Evolutionary conservation across 2,888 invertebrate genomes (phyloP).

Genomic region (Meloe dianella): DNA sequence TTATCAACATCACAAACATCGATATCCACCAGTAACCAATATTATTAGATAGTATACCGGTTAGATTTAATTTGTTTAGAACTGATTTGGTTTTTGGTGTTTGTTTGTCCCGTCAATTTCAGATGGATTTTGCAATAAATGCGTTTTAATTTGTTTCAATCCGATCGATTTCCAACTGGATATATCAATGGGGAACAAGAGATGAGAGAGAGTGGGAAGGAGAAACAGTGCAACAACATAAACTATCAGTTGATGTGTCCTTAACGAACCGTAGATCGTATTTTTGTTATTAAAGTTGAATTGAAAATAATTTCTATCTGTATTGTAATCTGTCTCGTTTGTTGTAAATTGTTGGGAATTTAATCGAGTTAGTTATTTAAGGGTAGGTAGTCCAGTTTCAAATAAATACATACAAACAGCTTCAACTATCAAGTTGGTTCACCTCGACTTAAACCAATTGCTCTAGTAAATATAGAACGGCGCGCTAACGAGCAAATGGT

Average conservation of each 20-base stretch:
- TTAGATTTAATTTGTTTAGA: slow-evolving; percentile 49
- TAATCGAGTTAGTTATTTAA: not conserved
- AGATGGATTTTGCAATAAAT: slow-evolving; percentile 56
- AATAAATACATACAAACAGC: not conserved
- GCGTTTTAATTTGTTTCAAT: slow-evolving; percentile 42
- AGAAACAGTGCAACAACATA: not conserved
- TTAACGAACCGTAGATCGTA: slow-evolving; percentile 4
- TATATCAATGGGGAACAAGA: not conserved
- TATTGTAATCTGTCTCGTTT: no score
- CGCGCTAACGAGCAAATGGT: slow-evolving; percentile 55
- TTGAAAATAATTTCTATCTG: not conserved
- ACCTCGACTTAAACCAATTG: not conserved
- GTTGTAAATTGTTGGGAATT: not conserved
- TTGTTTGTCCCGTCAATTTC: slow-evolving; percentile 49
- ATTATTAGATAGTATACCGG: slow-evolving; percentile 36
- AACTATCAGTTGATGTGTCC: not conserved
- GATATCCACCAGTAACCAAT: slow-evolving; percentile 52
- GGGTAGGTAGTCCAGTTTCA: not conserved
- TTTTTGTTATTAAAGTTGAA: not conserved
- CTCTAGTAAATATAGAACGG: slow-evolving; percentile 38
- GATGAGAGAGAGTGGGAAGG: not conserved
- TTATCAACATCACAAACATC: slow-evolving; percentile 39
- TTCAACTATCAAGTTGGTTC: not conserved
- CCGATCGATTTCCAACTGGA: slow-evolving; percentile 15
- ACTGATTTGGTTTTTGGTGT: not conserved